phyloP scores from a whole-genome alignment of 2,797 vertebrate genomes.

The Parauchenoglanis ngamensis region DNA sequence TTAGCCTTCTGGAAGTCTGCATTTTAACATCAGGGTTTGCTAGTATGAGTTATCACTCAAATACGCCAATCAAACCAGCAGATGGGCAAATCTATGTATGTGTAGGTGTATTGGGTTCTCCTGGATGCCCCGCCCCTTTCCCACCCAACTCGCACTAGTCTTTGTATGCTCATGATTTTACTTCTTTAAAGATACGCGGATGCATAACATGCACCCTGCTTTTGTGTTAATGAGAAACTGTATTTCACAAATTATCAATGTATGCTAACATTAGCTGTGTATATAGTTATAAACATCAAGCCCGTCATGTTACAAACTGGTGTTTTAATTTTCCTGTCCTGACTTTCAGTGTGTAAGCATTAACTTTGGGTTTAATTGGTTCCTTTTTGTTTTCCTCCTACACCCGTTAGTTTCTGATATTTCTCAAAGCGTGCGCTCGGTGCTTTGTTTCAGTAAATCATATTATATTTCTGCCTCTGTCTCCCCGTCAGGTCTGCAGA shows the following conservation, averaged over 20 bases:
- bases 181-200: not conserved
- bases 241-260: too few species aligned
- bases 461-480: too few species aligned
- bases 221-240: not conserved
- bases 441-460: too few species aligned
- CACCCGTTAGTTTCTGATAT: too few species aligned
- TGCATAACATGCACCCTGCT: not conserved
- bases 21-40: not conserved
- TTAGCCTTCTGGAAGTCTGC: not conserved
- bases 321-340: not conserved
- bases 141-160: not conserved
- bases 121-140: not conserved
- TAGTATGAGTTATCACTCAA: not conserved
- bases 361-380: not conserved
- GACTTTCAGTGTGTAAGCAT: not conserved
- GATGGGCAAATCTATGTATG: not conserved
- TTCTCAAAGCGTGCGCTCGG: not conserved
- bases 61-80: not conserved
- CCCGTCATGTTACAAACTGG: not conserved
- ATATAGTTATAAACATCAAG: not conserved
- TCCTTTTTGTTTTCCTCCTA: not conserved
- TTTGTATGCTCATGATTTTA: not conserved
- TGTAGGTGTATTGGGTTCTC: not conserved
- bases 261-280: not conserved
- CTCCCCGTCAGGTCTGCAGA: conserved; percentile 79